Percentiles rank a stretch among this genome's conserved stretches.
phyloP scores from a whole-genome alignment of 2,888 invertebrate genomes.

The Ellobium chinense region DNA sequence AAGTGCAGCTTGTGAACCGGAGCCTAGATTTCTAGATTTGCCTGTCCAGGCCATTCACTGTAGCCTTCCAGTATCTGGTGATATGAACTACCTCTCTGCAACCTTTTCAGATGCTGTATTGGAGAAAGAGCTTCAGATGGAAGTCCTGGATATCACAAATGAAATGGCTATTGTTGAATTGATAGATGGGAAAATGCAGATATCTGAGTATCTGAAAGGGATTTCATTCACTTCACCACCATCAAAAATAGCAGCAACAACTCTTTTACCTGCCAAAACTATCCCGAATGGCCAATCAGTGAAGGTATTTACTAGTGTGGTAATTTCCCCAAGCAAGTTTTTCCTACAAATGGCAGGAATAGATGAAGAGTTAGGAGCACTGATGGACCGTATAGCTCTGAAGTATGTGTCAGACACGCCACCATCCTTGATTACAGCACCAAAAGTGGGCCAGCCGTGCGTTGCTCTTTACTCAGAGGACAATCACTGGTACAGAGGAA shows the following conservation, averaged over 20 bases:
- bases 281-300: slow-evolving; percentile 14
- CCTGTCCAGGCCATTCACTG: slow-evolving; percentile 53
- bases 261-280: not conserved
- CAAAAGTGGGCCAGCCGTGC: slow-evolving; percentile 81
- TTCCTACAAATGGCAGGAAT: slow-evolving; percentile 83
- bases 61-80: slow-evolving; percentile 44
- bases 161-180: slow-evolving; percentile 69
- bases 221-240: not conserved
- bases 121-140: slow-evolving; percentile 59
- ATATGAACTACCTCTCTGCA: slow-evolving; percentile 13
- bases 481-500: slow-evolving; percentile 84
- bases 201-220: slow-evolving; percentile 49
- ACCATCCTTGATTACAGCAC: slow-evolving; percentile 21
- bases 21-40: slow-evolving; percentile 43
- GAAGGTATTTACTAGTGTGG: slow-evolving; percentile 11
- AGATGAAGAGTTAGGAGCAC: slow-evolving; percentile 75
- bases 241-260: not conserved
- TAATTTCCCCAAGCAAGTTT: slow-evolving; percentile 77
- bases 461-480: slow-evolving; percentile 83
- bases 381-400: slow-evolving; percentile 79
- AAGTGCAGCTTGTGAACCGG: slow-evolving; percentile 45
- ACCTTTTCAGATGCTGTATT: slow-evolving; percentile 55
- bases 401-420: slow-evolving; percentile 75
- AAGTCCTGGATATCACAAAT: slow-evolving; percentile 45
- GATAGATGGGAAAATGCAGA: slow-evolving; percentile 58